Evolutionary conservation across 2,113 vertebrate genomes (phyloP).

Genomic region (Myrmecobius fasciatus): DNA sequence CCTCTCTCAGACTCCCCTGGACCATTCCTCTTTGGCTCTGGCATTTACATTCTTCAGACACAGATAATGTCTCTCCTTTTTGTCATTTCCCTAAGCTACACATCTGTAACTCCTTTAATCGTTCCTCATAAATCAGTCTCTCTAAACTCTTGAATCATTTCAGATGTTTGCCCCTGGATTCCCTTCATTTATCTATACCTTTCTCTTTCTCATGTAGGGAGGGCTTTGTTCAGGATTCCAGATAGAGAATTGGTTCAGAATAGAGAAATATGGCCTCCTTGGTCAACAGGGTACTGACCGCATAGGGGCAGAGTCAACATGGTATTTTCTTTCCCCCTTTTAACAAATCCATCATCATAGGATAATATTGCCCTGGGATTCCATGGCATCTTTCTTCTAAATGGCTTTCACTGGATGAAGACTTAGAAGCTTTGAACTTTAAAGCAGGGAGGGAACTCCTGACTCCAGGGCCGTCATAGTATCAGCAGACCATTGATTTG

Average conservation of each 20-base stretch:
- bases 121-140: conserved; percentile 6
- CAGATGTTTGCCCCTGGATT: neutral
- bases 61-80: conserved; percentile 5
- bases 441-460: neutral
- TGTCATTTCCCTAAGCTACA: neutral
- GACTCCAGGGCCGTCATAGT: neutral
- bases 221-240: neutral
- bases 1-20: neutral
- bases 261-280: neutral
- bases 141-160: neutral
- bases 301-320: neutral
- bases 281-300: neutral
- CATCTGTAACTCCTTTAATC: conserved; percentile 6
- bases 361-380: neutral
- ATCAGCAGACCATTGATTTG: neutral
- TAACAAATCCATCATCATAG: neutral
- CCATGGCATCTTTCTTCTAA: neutral
- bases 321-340: neutral
- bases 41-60: conserved; percentile 2
- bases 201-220: neutral
- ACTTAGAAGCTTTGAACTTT: neutral
- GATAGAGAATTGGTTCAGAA: neutral
- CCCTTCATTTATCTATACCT: neutral
- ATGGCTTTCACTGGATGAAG: neutral
- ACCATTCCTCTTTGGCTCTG: neutral